phyloP scores from a whole-genome alignment of 2,888 invertebrate species.

The Eristalis arbustorum region DNA sequence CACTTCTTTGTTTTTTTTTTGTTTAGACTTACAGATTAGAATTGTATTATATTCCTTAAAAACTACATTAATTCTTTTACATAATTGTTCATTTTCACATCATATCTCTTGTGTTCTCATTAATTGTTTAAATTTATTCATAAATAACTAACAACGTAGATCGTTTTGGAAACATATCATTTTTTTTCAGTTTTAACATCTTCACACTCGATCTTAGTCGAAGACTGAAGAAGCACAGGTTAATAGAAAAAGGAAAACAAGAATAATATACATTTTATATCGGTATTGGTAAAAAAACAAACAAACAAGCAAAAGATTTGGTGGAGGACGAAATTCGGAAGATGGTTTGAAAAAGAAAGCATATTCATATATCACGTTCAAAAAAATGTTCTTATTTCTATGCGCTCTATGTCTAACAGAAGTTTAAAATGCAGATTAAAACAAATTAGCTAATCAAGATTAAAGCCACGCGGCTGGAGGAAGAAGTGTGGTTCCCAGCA shows the following conservation, averaged over 20 bases:
- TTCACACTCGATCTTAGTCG: constrained; percentile 24
- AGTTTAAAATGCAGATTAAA: not conserved
- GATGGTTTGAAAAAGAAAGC: not conserved
- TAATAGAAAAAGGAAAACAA: not conserved
- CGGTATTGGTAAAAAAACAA: not conserved
- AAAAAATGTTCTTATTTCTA: not conserved
- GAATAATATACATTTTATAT: not conserved
- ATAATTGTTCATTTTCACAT: constrained; percentile 57
- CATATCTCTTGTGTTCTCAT: constrained; percentile 8
- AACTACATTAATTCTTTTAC: constrained; percentile 52
- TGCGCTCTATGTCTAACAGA: not conserved
- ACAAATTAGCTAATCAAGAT: not conserved
- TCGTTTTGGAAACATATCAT: constrained; percentile 29
- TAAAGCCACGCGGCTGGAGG: not conserved
- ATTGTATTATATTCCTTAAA: constrained; percentile 45
- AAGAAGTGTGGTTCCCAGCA: not conserved
- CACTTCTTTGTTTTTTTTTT: no score
- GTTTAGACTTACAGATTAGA: constrained; percentile 57
- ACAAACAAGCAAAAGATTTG: no score
- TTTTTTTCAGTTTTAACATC: not conserved
- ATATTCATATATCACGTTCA: not conserved
- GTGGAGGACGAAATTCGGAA: not conserved
- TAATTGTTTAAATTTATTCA: constrained; percentile 23
- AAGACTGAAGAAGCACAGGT: constrained; percentile 32
- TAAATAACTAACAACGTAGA: constrained; percentile 63